Conservation (phyloP, 2,888 invertebrate species). For the Lamproptera curius region DNA sequence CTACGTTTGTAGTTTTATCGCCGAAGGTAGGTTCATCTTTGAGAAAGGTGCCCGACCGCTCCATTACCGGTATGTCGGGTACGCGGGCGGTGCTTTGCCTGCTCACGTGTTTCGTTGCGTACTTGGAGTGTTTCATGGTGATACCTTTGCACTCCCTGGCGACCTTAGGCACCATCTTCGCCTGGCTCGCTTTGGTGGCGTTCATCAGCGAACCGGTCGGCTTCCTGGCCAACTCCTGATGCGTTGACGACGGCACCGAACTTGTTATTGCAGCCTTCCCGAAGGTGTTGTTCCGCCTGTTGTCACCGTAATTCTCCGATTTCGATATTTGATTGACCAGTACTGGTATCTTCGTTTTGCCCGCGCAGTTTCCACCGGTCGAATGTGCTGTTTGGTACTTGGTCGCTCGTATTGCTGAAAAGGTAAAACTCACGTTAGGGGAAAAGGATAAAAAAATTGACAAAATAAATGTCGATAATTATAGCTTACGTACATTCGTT, state of each 20-base stretch:
- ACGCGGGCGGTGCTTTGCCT: conserved; percentile 22
- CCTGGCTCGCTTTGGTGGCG: conserved; percentile 79
- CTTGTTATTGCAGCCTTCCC: neutral
- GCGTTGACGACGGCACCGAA: conserved; percentile 2
- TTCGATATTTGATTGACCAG: conserved; percentile 40
- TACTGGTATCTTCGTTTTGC: conserved; percentile 56
- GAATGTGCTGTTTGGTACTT: conserved; percentile 32
- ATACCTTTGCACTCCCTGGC: conserved; percentile 35
- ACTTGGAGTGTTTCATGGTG: conserved; percentile 3
- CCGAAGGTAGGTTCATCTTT: conserved; percentile 84
- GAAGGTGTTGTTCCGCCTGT: conserved; percentile 2
- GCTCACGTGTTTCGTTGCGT: conserved; percentile 24
- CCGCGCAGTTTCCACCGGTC: conserved; percentile 22
- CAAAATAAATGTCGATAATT: too few species aligned
- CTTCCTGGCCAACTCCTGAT: conserved; percentile 28
- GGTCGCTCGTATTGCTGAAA: conserved; percentile 16
- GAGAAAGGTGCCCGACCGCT: conserved; percentile 84
- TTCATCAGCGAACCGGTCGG: conserved; percentile 64
- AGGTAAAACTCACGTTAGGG: conserved; percentile 3
- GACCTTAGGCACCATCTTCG: conserved; percentile 68
- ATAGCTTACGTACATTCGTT: conserved; percentile 55
- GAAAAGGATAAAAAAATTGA: too few species aligned
- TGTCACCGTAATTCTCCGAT: conserved; percentile 7
- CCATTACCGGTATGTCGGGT: conserved; percentile 49
- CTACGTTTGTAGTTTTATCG: conserved; percentile 46